Evolutionary conservation across 2,888 invertebrate species (phyloP).

Genomic region (Ypsolopha scabrella): DNA sequence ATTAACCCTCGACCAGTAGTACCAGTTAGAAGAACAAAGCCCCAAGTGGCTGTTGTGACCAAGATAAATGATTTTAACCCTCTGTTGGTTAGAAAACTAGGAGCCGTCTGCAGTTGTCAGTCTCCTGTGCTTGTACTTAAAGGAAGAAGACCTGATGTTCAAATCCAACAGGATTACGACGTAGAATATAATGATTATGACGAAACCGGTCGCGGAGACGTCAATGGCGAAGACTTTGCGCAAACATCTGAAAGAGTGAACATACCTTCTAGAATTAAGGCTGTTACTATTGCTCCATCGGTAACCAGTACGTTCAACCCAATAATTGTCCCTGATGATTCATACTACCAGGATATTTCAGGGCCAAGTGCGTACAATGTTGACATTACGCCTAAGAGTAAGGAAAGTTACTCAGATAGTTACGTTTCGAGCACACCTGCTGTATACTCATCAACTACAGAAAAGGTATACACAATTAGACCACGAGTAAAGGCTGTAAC

Average conservation of each 20-base stretch:
- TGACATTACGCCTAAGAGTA: constrained; percentile 28
- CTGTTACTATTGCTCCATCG: constrained; percentile 34
- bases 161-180: constrained; percentile 30
- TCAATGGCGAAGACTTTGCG: constrained; percentile 10
- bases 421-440: constrained; percentile 41
- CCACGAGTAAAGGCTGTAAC: constrained; percentile 50
- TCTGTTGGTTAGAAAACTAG: constrained; percentile 76
- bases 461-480: constrained; percentile 36
- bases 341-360: constrained; percentile 55
- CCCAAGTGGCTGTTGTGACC: constrained; percentile 71
- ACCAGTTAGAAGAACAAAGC: constrained; percentile 43
- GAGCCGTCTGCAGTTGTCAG: constrained; percentile 79
- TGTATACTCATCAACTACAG: constrained; percentile 28
- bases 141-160: constrained; percentile 47
- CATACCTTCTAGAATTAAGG: constrained; percentile 8
- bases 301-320: constrained; percentile 54
- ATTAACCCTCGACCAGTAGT: constrained; percentile 34
- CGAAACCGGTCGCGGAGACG: constrained; percentile 34
- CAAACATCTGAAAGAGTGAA: background rate
- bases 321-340: constrained; percentile 62
- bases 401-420: constrained; percentile 27
- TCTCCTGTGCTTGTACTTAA: constrained; percentile 67
- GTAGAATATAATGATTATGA: constrained; percentile 32
- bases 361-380: constrained; percentile 31
- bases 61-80: constrained; percentile 81